phyloP scores from a whole-genome alignment of 2,113 vertebrate species.

The Semnornis frantzii region DNA sequence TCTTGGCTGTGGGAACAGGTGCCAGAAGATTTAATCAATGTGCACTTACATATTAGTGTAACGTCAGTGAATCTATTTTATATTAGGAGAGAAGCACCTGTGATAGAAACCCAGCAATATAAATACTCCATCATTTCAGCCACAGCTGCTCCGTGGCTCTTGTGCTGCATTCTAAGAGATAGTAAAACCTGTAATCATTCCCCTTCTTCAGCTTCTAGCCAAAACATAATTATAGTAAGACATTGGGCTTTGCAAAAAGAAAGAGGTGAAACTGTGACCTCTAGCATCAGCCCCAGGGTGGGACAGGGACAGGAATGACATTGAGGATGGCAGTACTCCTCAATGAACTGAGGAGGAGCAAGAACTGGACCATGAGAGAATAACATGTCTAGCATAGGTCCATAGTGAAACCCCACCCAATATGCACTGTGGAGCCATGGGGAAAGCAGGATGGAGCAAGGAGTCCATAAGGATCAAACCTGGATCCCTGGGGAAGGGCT shows the following conservation, averaged over 20 bases:
- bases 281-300: no score
- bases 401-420: accelerated
- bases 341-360: accelerated
- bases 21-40: background rate
- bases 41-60: background rate
- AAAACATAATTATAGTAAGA: slow-evolving; percentile 39
- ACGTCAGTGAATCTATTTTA: background rate
- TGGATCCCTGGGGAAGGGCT: accelerated
- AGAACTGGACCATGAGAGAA: accelerated
- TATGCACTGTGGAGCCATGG: accelerated
- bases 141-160: slow-evolving; percentile 43
- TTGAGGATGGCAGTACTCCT: accelerated
- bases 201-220: slow-evolving; percentile 43
- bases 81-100: slow-evolving; percentile 9
- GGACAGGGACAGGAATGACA: background rate
- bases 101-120: background rate
- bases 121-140: slow-evolving; percentile 44
- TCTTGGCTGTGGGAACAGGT: background rate
- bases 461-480: accelerated
- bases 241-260: background rate
- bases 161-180: slow-evolving; percentile 24
- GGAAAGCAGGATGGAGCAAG: background rate
- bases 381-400: background rate
- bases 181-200: slow-evolving; percentile 10
- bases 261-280: background rate